Base-by-base conservation (phyloP, 2,113 vertebrate genomes). In the Hipposideros armiger region DNA sequence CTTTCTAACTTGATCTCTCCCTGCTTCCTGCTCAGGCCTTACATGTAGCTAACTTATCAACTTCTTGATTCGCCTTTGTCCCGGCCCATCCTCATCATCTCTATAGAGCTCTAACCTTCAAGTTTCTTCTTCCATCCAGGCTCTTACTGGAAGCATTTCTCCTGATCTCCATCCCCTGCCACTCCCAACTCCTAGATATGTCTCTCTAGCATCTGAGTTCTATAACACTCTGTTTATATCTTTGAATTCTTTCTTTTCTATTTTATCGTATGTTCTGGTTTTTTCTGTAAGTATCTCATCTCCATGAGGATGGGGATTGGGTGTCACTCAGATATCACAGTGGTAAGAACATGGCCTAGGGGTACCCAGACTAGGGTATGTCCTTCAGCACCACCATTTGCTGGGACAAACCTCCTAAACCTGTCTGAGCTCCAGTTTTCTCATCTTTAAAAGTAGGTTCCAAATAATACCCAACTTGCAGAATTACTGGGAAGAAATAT, bases 401-500 rank as follows among this genome's bases (percentile, higher is more conserved):
- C 14, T 77, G 66, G 4, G 47, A 58, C 14, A 73, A 56, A 26
- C 58, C 15, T 32, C 73, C 50, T 72, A 36, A 76, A 77, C 26
- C 60, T 54, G 6, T 60, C 77, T 64, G 69, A 73, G 45, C 40
- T 85, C 58, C 67, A 66, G 2, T 84, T 87, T 72, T 84, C 91
- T 84, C 84, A 32, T 54, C 62, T 82, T 91, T 73, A 60, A 80
- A 93, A 90, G 42, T 14, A 69, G 14, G 17, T 40, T 22, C 36
- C 74, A 69, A 4, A 4, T 82, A 50, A 82, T n/a, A 72, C 40
- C 69, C 69, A 76, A 69, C 32, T 80, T 91, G 45, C 24, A 95
- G 50, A 84, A 58, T 93, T 64, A 76, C 66, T 58, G 11, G n/a
- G 42, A 89, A 94, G 82, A 80, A 93, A 92, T 40, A 36, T n/a